phyloP scores from a whole-genome alignment of 2,113 vertebrate genomes.

The Tamias sibiricus region DNA sequence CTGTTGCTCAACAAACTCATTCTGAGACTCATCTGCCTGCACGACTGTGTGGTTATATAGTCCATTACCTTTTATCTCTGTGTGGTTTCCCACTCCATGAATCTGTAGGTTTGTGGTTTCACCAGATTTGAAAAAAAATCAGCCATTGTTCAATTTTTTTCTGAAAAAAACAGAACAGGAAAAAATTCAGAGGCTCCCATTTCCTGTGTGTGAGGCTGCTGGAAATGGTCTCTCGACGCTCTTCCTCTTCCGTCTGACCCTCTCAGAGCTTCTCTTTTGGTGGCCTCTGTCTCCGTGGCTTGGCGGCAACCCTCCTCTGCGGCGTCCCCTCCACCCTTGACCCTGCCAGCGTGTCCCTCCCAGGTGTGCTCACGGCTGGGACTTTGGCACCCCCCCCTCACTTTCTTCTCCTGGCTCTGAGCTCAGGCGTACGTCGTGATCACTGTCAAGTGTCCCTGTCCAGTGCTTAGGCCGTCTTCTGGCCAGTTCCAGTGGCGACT shows the following conservation, averaged over 20 bases:
- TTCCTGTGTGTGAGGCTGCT: not conserved
- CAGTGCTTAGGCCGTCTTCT: not conserved
- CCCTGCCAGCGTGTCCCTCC: not conserved
- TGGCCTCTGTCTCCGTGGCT: not conserved
- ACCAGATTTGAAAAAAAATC: not conserved
- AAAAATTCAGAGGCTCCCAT: not conserved
- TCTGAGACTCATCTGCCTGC: not conserved
- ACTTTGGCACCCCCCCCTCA: not conserved
- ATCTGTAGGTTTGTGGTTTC: not conserved
- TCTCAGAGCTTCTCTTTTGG: not conserved
- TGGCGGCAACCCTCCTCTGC: not conserved
- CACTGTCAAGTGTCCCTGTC: not conserved
- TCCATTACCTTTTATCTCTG: not conserved
- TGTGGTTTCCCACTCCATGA: not conserved
- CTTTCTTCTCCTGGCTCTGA: not conserved
- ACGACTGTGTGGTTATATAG: not conserved
- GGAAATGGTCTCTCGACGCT: not conserved
- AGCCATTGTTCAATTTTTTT: not conserved
- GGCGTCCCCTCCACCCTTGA: not conserved
- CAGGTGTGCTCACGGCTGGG: not conserved
- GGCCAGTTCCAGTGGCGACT: not conserved
- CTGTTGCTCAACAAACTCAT: not conserved
- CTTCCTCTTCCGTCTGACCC: not conserved
- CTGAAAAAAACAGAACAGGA: not conserved
- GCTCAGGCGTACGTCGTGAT: not conserved